Evolutionary conservation across 2,113 vertebrate species (phyloP).

Genomic region (Rana temporaria): DNA sequence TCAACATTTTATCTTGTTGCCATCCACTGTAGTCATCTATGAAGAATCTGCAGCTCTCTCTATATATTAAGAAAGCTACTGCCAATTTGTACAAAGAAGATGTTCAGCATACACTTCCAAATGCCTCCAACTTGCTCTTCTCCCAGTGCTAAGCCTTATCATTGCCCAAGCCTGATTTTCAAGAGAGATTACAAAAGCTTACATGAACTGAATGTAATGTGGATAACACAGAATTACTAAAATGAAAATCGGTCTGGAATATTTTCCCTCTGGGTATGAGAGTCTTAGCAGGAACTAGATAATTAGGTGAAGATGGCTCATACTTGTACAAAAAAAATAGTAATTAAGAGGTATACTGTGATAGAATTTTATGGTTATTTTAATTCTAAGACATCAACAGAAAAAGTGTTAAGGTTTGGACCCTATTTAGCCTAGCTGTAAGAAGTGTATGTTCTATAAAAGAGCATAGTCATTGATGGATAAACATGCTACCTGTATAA

Average conservation of each 20-base stretch:
- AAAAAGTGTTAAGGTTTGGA: not conserved
- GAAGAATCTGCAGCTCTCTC: slow-evolving; percentile 41
- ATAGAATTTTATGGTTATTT: not conserved
- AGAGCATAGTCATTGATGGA: not conserved
- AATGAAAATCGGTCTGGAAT: not conserved
- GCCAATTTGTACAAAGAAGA: slow-evolving; percentile 33
- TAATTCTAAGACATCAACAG: not conserved
- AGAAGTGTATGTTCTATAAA: not conserved
- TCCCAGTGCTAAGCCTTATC: not conserved
- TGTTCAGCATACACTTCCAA: not conserved
- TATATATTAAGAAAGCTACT: slow-evolving; percentile 32
- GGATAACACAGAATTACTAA: not conserved
- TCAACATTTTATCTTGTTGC: slow-evolving; percentile 17
- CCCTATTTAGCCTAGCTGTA: not conserved
- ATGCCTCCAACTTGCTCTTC: slow-evolving; percentile 7
- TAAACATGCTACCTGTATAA: too few relatives aligned
- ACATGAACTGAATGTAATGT: not conserved
- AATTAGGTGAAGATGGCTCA: not conserved
- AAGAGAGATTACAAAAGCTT: not conserved
- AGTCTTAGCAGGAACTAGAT: not conserved
- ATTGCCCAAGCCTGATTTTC: not conserved
- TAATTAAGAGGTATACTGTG: not conserved
- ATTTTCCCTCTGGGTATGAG: not conserved
- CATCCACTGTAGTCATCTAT: not conserved
- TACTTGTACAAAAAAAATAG: not conserved